Percentiles rank a stretch among this genome's conserved stretches.
Conservation (phyloP, 2,797 vertebrate species). For the Cygnus olor region DNA sequence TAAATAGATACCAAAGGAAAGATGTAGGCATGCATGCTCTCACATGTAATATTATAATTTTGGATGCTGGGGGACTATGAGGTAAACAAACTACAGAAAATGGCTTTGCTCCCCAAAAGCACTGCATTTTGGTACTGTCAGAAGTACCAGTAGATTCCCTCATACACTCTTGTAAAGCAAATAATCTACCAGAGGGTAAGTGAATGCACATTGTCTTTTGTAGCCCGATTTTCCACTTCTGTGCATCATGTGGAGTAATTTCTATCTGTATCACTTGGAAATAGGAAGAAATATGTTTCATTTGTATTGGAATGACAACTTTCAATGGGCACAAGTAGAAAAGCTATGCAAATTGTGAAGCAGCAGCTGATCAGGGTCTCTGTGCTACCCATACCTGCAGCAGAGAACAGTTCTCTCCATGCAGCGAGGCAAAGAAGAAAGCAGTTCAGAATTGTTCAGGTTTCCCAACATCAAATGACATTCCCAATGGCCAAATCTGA, state of each 20-base stretch:
- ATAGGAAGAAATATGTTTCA: not conserved
- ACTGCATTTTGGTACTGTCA: not conserved
- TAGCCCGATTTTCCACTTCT: not conserved
- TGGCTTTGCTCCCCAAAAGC: not conserved
- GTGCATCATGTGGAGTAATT: not conserved
- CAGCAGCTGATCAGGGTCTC: not conserved
- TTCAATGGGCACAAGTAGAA: not conserved
- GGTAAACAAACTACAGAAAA: not conserved
- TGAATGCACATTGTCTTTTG: not conserved
- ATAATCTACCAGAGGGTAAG: not conserved
- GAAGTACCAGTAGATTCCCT: not conserved
- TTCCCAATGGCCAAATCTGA: not conserved
- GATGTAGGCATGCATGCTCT: not conserved
- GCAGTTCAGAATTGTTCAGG: not conserved
- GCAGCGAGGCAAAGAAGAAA: not conserved
- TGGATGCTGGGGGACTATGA: fast-evolving
- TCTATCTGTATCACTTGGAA: not conserved
- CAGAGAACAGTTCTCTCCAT: not conserved
- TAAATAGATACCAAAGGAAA: not conserved
- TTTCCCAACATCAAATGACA: not conserved
- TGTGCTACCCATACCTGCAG: not conserved
- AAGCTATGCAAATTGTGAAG: not conserved
- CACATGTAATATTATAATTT: not conserved
- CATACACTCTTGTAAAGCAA: not conserved
- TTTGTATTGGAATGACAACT: not conserved